phyloP scores from a whole-genome alignment of 2,797 vertebrate genomes.

The Cryptoprocta ferox region DNA sequence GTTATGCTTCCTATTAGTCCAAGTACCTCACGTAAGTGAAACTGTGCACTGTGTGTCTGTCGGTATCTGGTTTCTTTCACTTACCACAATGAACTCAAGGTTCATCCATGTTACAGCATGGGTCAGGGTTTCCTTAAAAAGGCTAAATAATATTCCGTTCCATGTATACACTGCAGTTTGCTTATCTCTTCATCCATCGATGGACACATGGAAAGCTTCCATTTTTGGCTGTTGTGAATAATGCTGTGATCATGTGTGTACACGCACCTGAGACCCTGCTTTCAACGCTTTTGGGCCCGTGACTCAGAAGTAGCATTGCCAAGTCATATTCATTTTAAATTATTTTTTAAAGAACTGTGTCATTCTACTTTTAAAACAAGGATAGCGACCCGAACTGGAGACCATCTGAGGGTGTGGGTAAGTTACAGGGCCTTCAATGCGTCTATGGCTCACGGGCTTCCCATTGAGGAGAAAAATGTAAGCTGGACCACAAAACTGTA shows the following conservation, averaged over 20 bases:
- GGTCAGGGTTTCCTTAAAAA: not conserved
- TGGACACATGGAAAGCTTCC: not conserved
- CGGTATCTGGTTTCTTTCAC: not conserved
- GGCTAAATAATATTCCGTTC: not conserved
- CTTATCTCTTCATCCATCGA: not conserved
- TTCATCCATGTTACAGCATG: not conserved
- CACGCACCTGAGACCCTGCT: not conserved
- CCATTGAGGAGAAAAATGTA: not conserved
- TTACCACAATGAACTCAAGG: not conserved
- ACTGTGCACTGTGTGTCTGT: not conserved
- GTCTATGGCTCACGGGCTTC: not conserved
- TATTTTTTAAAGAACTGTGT: not conserved
- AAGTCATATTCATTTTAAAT: not conserved
- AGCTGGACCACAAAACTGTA: not conserved
- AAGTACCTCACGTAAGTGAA: not conserved
- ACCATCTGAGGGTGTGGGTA: not conserved
- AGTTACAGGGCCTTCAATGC: rapidly evolving
- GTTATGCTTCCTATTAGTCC: not conserved
- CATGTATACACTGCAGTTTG: not conserved
- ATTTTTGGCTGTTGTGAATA: not conserved
- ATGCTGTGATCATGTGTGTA: not conserved
- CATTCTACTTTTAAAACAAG: not conserved
- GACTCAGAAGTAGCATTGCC: not conserved
- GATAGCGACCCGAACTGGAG: not conserved
- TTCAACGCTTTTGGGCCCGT: not conserved